phyloP scores from a whole-genome alignment of 2,797 vertebrate species.

The Corythornis leucogaster region DNA sequence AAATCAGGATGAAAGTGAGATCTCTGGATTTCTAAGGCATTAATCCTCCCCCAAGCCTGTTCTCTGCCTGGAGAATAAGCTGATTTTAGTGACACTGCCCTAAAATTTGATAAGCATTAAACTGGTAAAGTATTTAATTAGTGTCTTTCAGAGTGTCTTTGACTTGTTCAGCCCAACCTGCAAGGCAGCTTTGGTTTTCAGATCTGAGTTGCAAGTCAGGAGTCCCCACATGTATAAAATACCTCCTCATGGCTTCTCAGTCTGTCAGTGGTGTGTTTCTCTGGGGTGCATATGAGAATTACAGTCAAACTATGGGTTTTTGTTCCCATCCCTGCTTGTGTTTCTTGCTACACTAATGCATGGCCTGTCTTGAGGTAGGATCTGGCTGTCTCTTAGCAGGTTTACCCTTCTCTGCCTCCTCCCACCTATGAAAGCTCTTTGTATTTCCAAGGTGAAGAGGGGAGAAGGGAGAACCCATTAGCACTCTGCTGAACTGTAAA shows the following conservation, averaged over 20 bases:
- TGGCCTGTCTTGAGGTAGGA: not conserved
- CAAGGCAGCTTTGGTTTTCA: not conserved
- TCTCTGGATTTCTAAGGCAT: not conserved
- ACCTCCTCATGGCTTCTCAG: not conserved
- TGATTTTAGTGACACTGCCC: not conserved
- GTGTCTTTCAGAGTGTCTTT: not conserved
- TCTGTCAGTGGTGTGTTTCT: not conserved
- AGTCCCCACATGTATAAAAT: not conserved
- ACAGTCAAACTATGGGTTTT: not conserved
- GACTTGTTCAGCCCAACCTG: not conserved
- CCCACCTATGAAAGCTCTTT: not conserved
- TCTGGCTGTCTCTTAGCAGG: not conserved
- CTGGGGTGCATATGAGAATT: not conserved
- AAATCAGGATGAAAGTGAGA: not conserved
- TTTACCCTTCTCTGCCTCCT: not conserved
- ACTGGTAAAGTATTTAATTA: not conserved
- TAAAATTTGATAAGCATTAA: not conserved
- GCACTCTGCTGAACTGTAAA: not conserved
- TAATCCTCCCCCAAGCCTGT: not conserved
- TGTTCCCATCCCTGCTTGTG: not conserved
- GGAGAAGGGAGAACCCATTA: not conserved
- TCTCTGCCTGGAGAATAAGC: not conserved
- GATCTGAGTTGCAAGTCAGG: not conserved
- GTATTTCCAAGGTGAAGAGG: not conserved
- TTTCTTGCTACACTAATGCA: not conserved